Evolutionary conservation across 2,888 invertebrate species (phyloP), one percentile per base, ranked within the genome.

Genomic region (Herminia tarsipennalis): DNA sequence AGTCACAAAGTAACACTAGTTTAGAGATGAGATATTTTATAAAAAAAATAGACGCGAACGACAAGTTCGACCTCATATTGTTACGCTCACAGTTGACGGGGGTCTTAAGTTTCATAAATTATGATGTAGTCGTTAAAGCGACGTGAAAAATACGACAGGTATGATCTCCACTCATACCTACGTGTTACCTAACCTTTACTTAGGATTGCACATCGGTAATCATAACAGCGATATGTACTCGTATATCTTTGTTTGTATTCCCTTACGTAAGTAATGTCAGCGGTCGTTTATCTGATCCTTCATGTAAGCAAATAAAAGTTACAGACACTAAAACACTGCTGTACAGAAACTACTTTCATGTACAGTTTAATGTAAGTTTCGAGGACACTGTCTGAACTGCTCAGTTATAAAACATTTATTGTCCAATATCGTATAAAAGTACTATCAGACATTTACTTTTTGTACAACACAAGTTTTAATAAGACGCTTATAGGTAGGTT

Each of bases 401-500:
- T 43, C 24, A 17, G 36, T 30, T 43, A 37, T 43, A 43, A 43
- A 43, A 43, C 36, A 43, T 43, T 43, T 37, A 43, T 43, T 33
- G 41, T 17, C 34, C 37, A 36, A 51, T 55, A 25, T 35, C 20
- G 25, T 40, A 24, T 27, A 8, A 42, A 28, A 30, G 18, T 34
- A 36, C 28, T 40, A 54, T 54, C 47, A 53, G 43, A 52, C 55
- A 56, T 60, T 55, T 55, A 63, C 61, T 66, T 68, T 67, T 52
- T 61, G 65, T 66, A 59, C 62, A 63, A 61, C 66, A 70, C 68
- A 66, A 70, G 63, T 73, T 71, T 75, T 72, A 74, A 77, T 76
- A 76, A 71, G 66, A 70, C 65, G 62, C 66, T 68, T n/a, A 66
- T 53, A 58, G 56, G 52, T 63, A 60, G 58, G 47, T 62, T 60